A percentile compares a stretch with the other conserved stretches of the same genome.
Evolutionary conservation across 2,888 invertebrate genomes (phyloP).

Genomic region (Microctonus brassicae): DNA sequence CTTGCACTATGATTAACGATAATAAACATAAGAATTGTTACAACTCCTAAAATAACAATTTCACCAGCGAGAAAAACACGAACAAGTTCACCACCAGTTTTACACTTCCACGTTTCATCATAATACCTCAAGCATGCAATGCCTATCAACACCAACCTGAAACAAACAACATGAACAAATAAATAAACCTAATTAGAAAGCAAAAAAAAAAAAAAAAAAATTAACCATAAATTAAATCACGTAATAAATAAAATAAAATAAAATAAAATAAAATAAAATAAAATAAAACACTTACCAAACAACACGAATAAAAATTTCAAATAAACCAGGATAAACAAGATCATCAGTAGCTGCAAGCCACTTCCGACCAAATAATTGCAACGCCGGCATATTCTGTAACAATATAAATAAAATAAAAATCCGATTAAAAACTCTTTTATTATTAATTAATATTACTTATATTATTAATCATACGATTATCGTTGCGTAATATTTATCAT

Average conservation of each 20-base stretch:
- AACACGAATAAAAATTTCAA: constrained; percentile 80
- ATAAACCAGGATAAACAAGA: constrained; percentile 88
- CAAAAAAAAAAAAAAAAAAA: background rate
- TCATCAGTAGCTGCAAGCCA: constrained; percentile 95
- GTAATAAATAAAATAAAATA: background rate
- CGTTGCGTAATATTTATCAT: background rate
- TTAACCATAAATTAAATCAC: background rate
- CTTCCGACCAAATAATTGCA: constrained; percentile 87
- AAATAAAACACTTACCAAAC: constrained; percentile 75
- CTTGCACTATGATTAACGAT: constrained; percentile 80
- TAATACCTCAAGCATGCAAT: constrained; percentile 77
- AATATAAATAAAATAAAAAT: constrained; percentile 3
- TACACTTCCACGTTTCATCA: constrained; percentile 79
- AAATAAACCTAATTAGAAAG: constrained; percentile 4
- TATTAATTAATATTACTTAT: background rate
- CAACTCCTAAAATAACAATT: constrained; percentile 75
- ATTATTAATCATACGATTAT: background rate
- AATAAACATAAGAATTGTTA: constrained; percentile 76
- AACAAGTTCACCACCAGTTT: constrained; percentile 79
- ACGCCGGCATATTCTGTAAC: constrained; percentile 81
- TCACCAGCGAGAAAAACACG: constrained; percentile 81
- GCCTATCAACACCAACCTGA: constrained; percentile 78
- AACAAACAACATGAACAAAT: background rate
- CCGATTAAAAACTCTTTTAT: background rate
- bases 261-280: constrained; percentile 33